A percentile compares a stretch with the other conserved stretches of the same genome.
phyloP scores from a whole-genome alignment of 2,888 invertebrate genomes.

The Corythucha ciliata region DNA sequence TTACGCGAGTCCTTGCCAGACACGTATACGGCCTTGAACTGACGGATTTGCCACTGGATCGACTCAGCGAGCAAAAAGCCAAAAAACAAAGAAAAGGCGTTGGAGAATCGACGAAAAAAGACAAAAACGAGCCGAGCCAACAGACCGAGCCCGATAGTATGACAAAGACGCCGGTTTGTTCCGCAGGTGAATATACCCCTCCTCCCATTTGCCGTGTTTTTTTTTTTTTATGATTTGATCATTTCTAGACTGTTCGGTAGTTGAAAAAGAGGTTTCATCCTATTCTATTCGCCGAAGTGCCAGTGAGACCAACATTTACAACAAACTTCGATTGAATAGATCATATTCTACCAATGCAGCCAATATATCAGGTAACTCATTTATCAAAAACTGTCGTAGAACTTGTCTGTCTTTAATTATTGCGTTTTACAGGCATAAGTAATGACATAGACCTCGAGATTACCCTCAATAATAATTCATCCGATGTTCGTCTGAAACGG shows the following conservation, averaged over 20 bases:
- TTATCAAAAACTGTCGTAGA: not conserved
- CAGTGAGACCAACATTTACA: constrained; percentile 47
- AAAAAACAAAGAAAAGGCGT: constrained; percentile 51
- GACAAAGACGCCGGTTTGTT: constrained; percentile 20
- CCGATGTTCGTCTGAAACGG: constrained; percentile 33
- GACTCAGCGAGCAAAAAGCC: constrained; percentile 67
- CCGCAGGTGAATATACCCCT: constrained; percentile 19
- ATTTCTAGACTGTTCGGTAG: constrained; percentile 22
- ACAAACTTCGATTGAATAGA: constrained; percentile 17
- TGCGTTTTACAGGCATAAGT: constrained; percentile 20
- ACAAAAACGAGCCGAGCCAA: constrained; percentile 22
- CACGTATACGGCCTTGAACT: constrained; percentile 92
- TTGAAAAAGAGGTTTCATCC: constrained; percentile 20
- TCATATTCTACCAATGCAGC: constrained; percentile 15
- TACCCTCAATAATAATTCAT: constrained; percentile 10
- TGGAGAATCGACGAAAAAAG: constrained; percentile 23
- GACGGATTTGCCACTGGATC: constrained; percentile 70
- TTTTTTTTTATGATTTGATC: not conserved
- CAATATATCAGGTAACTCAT: constrained; percentile 14
- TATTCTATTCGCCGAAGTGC: constrained; percentile 43
- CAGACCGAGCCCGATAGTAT: constrained; percentile 20
- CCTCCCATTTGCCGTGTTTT: not conserved
- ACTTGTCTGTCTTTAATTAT: not conserved
- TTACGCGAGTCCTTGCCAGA: constrained; percentile 87
- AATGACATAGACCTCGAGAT: constrained; percentile 26